Conservation (phyloP, 2,888 invertebrate genomes). For the Ommatoiulus sabulosus region DNA sequence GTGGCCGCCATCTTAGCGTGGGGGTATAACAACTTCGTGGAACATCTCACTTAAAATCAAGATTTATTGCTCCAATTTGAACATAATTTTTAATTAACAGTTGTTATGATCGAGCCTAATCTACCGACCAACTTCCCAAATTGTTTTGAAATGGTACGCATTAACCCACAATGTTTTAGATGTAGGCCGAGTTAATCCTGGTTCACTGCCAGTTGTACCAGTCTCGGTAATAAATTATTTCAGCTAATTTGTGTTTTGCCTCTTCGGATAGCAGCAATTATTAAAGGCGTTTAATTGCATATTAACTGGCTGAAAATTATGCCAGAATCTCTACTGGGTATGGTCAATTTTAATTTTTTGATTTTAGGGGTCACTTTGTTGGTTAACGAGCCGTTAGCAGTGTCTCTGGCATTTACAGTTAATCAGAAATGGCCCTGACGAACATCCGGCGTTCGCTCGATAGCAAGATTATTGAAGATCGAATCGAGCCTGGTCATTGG, state of each 20-base stretch:
- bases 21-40: not conserved
- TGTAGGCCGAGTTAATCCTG: not conserved
- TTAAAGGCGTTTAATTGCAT: not conserved
- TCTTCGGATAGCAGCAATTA: not conserved
- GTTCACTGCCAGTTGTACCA: not conserved
- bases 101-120: not conserved
- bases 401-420: not conserved
- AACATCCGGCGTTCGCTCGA: not conserved
- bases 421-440: not conserved
- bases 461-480: not conserved
- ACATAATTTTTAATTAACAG: not conserved
- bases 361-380: not conserved
- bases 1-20: not conserved
- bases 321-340: not conserved
- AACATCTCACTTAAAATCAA: not conserved
- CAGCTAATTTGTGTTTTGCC: not conserved
- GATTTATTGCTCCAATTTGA: conserved; percentile 23
- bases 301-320: not conserved
- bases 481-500: not conserved
- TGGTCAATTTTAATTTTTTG: not conserved
- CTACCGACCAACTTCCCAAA: not conserved
- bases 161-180: not conserved
- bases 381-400: not conserved
- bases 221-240: not conserved
- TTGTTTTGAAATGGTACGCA: not conserved